Conservation (phyloP, 2,797 vertebrate species). For the Malacoraja senta region DNA sequence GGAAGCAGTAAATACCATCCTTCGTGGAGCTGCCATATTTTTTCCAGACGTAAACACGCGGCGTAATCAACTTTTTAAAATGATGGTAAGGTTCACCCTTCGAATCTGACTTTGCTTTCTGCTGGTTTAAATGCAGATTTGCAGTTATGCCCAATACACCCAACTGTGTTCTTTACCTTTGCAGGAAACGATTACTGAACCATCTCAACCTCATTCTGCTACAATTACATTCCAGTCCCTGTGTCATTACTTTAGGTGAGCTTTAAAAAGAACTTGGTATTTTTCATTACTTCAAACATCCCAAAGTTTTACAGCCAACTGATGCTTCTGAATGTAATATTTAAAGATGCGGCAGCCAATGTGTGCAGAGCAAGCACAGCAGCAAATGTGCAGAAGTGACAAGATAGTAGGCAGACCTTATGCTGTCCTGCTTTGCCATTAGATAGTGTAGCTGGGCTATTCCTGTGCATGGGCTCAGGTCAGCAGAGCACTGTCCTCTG, state of each 20-base stretch:
- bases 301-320: not conserved
- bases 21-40: conserved; percentile 86
- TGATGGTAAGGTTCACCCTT: conserved; percentile 71
- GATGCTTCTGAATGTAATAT: not conserved
- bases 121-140: not conserved
- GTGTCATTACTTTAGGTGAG: conserved; percentile 91
- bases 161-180: conserved; percentile 47
- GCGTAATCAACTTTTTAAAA: conserved; percentile 81
- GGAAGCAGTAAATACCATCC: conserved; percentile 81
- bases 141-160: not conserved
- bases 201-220: conserved; percentile 78
- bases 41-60: conserved; percentile 81
- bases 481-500: too few species aligned
- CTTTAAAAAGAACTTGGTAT: not conserved
- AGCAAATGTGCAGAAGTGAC: not conserved
- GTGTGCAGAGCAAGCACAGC: not conserved
- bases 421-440: too few species aligned
- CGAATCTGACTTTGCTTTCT: not conserved
- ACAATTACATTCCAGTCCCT: conserved; percentile 88
- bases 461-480: too few species aligned
- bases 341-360: not conserved
- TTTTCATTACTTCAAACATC: not conserved
- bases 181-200: conserved; percentile 86
- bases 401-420: not conserved
- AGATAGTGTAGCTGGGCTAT: too few species aligned